These are phyloP conservation scores for Steinernema scapterisci DNA, from an alignment of 2,888 invertebrate species.

Conservation along the genomic window DNA sequence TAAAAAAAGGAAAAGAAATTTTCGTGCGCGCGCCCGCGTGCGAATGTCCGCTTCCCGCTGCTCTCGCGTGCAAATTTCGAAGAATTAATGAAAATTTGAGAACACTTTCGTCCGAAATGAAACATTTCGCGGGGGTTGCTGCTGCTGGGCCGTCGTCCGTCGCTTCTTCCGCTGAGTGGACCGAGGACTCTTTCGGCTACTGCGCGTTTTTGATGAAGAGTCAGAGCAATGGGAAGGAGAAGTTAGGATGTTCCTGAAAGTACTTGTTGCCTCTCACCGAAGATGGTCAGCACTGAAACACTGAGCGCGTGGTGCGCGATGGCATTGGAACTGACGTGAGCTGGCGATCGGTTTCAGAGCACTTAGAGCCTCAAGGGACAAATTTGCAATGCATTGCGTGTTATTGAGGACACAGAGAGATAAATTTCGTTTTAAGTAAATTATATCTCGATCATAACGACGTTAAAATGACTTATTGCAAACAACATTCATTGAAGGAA, in stretches of 20 bases:
- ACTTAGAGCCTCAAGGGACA: conserved; percentile 31
- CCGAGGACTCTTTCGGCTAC: neutral
- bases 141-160: too few relatives aligned
- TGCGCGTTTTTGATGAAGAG: neutral
- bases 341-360: neutral
- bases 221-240: too few relatives aligned
- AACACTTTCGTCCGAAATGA: conserved; percentile 10
- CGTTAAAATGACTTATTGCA: conserved; percentile 26
- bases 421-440: conserved; percentile 28
- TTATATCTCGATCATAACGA: conserved; percentile 28
- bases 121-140: conserved; percentile 9
- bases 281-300: neutral
- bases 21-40: neutral
- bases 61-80: conserved; percentile 16
- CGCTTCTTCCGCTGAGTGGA: neutral
- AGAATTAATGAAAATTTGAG: conserved; percentile 29
- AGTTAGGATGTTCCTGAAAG: neutral
- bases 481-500: neutral
- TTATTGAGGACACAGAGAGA: conserved; percentile 30
- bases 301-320: neutral
- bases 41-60: too few relatives aligned
- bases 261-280: neutral
- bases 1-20: conserved; percentile 26
- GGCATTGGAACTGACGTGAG: conserved; percentile 29
- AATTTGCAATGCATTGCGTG: conserved; percentile 30